phyloP scores from a whole-genome alignment of 2,888 invertebrate genomes.

The Luffia ferchaultella region DNA sequence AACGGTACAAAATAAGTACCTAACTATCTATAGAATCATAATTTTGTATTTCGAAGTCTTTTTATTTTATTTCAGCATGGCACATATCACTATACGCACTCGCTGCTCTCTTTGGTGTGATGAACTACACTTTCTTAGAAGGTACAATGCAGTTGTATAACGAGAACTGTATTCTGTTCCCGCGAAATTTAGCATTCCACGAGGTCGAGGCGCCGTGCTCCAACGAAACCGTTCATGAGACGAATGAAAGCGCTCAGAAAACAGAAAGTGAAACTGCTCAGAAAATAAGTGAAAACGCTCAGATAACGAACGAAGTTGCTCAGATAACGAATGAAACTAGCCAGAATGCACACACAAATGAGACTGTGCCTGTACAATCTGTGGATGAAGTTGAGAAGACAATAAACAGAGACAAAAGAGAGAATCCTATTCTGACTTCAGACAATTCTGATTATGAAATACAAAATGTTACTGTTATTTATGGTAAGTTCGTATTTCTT shows the following conservation, averaged over 20 bases:
- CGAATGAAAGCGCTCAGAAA: conserved; percentile 7
- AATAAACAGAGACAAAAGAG: too few relatives aligned
- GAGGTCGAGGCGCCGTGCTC: conserved; percentile 23
- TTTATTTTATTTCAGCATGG: conserved; percentile 35
- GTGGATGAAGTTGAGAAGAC: conserved; percentile 5
- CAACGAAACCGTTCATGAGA: conserved; percentile 9
- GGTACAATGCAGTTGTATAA: conserved; percentile 40
- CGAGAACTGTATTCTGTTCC: conserved; percentile 39
- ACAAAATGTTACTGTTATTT: conserved; percentile 6
- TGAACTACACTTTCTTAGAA: conserved; percentile 45
- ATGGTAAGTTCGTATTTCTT: too few relatives aligned
- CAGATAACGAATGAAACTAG: background rate
- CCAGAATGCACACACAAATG: background rate
- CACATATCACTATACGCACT: conserved; percentile 38
- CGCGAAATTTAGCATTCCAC: conserved; percentile 35
- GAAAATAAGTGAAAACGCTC: conserved; percentile 12
- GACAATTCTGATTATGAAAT: too few relatives aligned
- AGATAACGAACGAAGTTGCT: conserved; percentile 8
- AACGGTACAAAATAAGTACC: background rate
- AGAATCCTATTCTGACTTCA: too few relatives aligned
- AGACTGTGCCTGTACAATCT: too few relatives aligned
- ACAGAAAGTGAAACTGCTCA: conserved; percentile 14
- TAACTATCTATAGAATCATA: background rate
- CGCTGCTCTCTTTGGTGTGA: conserved; percentile 40
- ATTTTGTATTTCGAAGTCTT: background rate